Conservation (phyloP, 2,888 invertebrate species). For the Oscheius sp. region DNA sequence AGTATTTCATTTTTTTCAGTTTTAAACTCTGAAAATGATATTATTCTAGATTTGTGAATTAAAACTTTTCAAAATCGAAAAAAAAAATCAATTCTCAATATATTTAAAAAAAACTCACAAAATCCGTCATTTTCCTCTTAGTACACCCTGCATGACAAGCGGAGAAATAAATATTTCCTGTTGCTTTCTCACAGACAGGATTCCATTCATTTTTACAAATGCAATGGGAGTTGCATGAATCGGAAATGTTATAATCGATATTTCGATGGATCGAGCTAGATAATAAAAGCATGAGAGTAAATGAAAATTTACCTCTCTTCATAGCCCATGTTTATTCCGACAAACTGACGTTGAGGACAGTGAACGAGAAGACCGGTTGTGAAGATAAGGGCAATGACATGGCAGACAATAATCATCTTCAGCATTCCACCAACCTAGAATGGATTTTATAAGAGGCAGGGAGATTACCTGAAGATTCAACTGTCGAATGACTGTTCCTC, state of each 20-base stretch:
- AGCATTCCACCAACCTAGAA: conserved; percentile 68
- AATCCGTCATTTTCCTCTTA: conserved; percentile 35
- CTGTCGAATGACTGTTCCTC: conserved; percentile 66
- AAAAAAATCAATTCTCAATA: too few species aligned
- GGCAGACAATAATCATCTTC: conserved; percentile 68
- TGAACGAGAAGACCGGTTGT: conserved; percentile 64
- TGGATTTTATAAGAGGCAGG: neutral
- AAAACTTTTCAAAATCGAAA: too few species aligned
- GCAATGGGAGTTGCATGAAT: conserved; percentile 59
- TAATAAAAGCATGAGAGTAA: neutral
- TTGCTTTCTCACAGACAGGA: conserved; percentile 61
- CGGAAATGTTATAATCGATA: neutral
- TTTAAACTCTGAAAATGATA: too few species aligned
- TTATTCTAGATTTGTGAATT: too few species aligned
- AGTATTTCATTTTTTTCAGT: too few species aligned
- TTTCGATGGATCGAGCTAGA: conserved; percentile 11
- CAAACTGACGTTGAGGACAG: conserved; percentile 67
- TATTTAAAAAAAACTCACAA: conserved; percentile 12
- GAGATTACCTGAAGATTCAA: conserved; percentile 60
- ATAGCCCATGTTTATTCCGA: conserved; percentile 66
- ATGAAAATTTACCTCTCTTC: conserved; percentile 46
- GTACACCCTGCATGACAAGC: conserved; percentile 68
- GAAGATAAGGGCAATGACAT: conserved; percentile 61
- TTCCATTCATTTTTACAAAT: conserved; percentile 62
- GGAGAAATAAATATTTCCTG: conserved; percentile 63